Percentiles rank a stretch among this genome's conserved stretches.
These are phyloP conservation scores for Platycheirus rosarum DNA, from an alignment of 2,888 invertebrate species.

Conservation along the genomic window DNA sequence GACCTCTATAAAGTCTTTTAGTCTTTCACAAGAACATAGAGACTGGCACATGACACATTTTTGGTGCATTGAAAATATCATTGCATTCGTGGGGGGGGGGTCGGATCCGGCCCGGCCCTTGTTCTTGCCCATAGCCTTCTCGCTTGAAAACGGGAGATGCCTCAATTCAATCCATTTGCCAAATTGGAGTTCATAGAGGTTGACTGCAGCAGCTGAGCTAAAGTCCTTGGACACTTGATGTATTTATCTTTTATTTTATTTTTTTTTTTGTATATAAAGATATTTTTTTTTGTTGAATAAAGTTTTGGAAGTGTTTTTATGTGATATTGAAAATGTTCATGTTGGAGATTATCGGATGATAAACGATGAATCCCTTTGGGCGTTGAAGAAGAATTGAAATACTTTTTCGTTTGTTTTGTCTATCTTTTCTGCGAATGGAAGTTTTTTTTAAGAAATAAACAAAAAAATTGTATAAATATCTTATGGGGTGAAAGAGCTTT, in stretches of 20 bases:
- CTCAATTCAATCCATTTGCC: constrained; percentile 64
- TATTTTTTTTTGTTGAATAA: not conserved
- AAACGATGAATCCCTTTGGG: constrained; percentile 29
- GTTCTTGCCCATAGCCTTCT: constrained; percentile 13
- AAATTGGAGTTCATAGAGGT: constrained; percentile 54
- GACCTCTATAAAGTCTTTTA: not conserved
- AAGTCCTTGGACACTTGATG: constrained; percentile 42
- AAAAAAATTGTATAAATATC: constrained; percentile 15
- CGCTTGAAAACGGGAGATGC: constrained; percentile 13
- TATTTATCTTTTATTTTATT: constrained; percentile 42
- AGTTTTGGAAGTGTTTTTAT: too few relatives aligned
- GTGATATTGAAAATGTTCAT: constrained; percentile 45
- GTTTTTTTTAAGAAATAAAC: constrained; percentile 4
- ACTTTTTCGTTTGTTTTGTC: constrained; percentile 11
- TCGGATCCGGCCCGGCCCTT: constrained; percentile 3
- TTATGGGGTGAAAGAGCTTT: constrained; percentile 14
- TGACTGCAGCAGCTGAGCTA: constrained; percentile 32
- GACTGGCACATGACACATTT: constrained; percentile 51
- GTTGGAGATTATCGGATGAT: constrained; percentile 52
- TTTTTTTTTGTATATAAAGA: not conserved
- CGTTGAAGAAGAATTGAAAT: constrained; percentile 21
- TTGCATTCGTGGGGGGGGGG: too few relatives aligned
- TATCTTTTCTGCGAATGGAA: constrained; percentile 13
- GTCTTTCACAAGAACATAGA: not conserved
- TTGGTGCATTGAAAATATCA: constrained; percentile 55